These are phyloP conservation scores for Diacarnus erythraeanus DNA, from an alignment of 37 sponge, comb jelly and placozoan species.

Conservation along the genomic window DNA sequence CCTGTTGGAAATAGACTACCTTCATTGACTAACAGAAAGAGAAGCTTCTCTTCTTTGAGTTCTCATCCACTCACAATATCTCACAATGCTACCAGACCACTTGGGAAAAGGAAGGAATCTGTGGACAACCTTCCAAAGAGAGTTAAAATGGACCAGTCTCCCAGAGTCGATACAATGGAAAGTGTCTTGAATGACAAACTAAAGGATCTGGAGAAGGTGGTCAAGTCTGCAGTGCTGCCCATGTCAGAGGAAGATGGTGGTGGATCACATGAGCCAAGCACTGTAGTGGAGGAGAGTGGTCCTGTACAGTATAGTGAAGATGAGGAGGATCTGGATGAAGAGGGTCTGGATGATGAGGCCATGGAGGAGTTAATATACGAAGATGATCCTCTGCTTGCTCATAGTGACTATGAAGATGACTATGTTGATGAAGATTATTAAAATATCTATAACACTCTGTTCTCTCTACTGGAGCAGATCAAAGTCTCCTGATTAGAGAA, in stretches of 20 bases:
- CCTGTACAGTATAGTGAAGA: constrained; percentile 46
- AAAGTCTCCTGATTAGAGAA: too few relatives aligned
- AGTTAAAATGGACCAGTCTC: too few relatives aligned
- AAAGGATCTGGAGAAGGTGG: not conserved
- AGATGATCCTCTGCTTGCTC: constrained; percentile 39
- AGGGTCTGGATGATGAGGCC: constrained; percentile 36
- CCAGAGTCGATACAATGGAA: too few relatives aligned
- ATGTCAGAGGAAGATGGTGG: not conserved
- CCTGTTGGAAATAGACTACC: constrained; percentile 37
- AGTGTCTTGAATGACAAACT: not conserved
- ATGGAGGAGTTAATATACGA: constrained; percentile 52
- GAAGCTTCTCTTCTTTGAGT: constrained; percentile 26
- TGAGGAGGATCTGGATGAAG: constrained; percentile 42
- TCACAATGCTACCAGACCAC: too few relatives aligned
- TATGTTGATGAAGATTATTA: not conserved
- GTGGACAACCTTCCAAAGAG: too few relatives aligned
- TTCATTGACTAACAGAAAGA: constrained; percentile 46
- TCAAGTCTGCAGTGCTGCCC: not conserved
- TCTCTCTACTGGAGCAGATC: too few relatives aligned
- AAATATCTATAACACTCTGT: not conserved
- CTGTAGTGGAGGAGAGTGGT: constrained; percentile 54
- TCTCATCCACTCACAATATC: too few relatives aligned
- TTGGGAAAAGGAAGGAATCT: too few relatives aligned
- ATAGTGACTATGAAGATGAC: constrained; percentile 41
- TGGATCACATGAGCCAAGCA: not conserved